Percentiles rank a stretch among this genome's conserved stretches.
Evolutionary conservation across 2,888 invertebrate species (phyloP).

Genomic region (Subacronicta megacephala): DNA sequence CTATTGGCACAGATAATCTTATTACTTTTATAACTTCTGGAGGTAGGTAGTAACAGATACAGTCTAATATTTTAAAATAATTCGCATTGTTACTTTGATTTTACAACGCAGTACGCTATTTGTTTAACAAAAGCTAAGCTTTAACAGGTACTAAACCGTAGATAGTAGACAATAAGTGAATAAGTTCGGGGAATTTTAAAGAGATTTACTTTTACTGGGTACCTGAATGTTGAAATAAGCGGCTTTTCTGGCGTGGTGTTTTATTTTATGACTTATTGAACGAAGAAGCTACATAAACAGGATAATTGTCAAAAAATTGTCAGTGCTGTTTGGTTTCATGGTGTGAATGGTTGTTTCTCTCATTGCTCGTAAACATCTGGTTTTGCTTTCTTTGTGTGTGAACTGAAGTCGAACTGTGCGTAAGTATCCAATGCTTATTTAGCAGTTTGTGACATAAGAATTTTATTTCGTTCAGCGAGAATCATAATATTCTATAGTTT

Average conservation of each 20-base stretch:
- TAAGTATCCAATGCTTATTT: slow-evolving; percentile 11
- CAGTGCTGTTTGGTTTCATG: slow-evolving; percentile 43
- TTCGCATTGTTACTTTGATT: slow-evolving; percentile 16
- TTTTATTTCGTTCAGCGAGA: too few relatives aligned
- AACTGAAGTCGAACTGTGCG: slow-evolving; percentile 1
- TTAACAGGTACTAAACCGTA: slow-evolving; percentile 32
- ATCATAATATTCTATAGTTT: not conserved
- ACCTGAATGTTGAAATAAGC: slow-evolving; percentile 50
- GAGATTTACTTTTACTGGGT: slow-evolving; percentile 54
- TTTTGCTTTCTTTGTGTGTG: slow-evolving; percentile 1
- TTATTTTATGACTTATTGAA: slow-evolving; percentile 55
- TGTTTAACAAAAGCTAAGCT: slow-evolving; percentile 15
- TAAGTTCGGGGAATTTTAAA: slow-evolving; percentile 43
- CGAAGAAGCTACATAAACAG: slow-evolving; percentile 46
- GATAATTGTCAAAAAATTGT: slow-evolving; percentile 33
- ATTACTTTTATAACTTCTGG: slow-evolving; percentile 5
- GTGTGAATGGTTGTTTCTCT: slow-evolving; percentile 33
- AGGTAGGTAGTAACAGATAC: slow-evolving; percentile 3
- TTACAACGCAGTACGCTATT: slow-evolving; percentile 11
- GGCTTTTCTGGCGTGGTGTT: slow-evolving; percentile 55
- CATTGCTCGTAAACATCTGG: slow-evolving; percentile 8
- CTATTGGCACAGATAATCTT: slow-evolving; percentile 21
- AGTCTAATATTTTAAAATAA: slow-evolving; percentile 6
- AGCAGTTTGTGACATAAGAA: too few relatives aligned
- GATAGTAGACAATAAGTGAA: slow-evolving; percentile 36